Evolutionary conservation across 2,113 vertebrate genomes (phyloP).

Genomic region (Neogale vison): DNA sequence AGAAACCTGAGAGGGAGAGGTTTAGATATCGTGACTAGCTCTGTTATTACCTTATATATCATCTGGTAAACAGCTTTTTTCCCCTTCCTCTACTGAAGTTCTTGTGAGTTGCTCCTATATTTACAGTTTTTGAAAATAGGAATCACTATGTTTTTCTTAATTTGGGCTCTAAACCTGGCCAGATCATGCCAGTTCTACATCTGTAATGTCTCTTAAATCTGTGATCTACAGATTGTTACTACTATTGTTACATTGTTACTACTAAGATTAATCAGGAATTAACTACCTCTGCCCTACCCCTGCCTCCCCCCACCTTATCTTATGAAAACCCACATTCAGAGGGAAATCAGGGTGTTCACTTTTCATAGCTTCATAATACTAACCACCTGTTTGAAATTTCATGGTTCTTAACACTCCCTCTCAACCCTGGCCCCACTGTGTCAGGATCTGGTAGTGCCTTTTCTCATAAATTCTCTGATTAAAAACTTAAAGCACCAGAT

Average conservation of each 20-base stretch:
- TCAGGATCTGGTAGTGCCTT: not conserved
- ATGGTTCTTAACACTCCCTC: not conserved
- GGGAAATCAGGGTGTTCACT: not conserved
- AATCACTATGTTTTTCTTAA: not conserved
- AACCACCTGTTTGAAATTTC: not conserved
- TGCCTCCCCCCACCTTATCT: not conserved
- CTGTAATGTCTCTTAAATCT: not conserved
- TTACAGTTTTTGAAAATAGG: not conserved
- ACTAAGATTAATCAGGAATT: not conserved
- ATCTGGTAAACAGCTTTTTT: not conserved
- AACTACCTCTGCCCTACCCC: not conserved
- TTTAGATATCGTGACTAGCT: not conserved
- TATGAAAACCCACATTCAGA: not conserved
- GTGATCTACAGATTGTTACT: not conserved
- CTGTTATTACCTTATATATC: not conserved
- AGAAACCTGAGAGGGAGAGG: not conserved
- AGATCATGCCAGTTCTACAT: not conserved
- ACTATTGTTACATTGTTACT: not conserved
- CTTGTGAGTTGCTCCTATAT: not conserved
- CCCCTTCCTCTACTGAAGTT: not conserved
- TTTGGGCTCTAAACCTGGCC: not conserved
- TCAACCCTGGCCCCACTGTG: not conserved
- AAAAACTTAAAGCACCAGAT: not conserved
- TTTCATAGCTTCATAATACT: not conserved
- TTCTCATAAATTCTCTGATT: slow-evolving; percentile 17